Evolutionary conservation across 2,888 invertebrate genomes (phyloP).

Genomic region (Tinea semifulvella): DNA sequence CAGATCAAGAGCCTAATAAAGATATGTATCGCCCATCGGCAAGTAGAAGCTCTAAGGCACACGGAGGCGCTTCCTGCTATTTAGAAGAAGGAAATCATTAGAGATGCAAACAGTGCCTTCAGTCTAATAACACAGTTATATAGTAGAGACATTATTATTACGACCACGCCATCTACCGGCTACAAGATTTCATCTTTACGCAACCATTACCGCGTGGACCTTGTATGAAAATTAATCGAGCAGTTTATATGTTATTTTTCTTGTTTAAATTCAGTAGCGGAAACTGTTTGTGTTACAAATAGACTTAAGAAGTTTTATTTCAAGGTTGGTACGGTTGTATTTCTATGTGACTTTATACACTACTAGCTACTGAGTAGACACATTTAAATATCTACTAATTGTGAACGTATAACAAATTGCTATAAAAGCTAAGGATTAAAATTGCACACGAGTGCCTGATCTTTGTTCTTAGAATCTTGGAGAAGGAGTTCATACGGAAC

Average conservation of each 20-base stretch:
- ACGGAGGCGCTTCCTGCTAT: constrained; percentile 35
- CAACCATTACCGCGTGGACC: constrained; percentile 31
- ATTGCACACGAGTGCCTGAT: constrained; percentile 10
- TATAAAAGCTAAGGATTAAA: background rate
- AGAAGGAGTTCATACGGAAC: constrained; percentile 48
- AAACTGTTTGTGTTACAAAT: constrained; percentile 5
- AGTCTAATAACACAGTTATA: constrained; percentile 49
- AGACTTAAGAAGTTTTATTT: constrained; percentile 2
- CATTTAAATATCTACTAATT: background rate
- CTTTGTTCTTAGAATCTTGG: constrained; percentile 34
- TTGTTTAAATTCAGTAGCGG: constrained; percentile 6
- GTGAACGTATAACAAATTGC: background rate
- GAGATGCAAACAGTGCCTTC: constrained; percentile 39
- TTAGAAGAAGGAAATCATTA: constrained; percentile 52
- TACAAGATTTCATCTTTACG: constrained; percentile 46
- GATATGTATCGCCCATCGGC: too few relatives aligned
- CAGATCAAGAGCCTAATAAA: background rate
- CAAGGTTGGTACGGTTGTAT: constrained; percentile 9
- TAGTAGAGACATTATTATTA: constrained; percentile 37
- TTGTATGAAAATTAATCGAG: constrained; percentile 9
- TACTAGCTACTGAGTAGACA: background rate
- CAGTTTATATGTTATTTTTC: constrained; percentile 7
- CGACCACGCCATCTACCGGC: constrained; percentile 28
- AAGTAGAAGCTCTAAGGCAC: too few relatives aligned
- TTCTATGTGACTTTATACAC: too few relatives aligned